Evolutionary conservation across 37 sponge, comb jelly and placozoan species (phyloP).

Genomic region (Agelas oroides): DNA sequence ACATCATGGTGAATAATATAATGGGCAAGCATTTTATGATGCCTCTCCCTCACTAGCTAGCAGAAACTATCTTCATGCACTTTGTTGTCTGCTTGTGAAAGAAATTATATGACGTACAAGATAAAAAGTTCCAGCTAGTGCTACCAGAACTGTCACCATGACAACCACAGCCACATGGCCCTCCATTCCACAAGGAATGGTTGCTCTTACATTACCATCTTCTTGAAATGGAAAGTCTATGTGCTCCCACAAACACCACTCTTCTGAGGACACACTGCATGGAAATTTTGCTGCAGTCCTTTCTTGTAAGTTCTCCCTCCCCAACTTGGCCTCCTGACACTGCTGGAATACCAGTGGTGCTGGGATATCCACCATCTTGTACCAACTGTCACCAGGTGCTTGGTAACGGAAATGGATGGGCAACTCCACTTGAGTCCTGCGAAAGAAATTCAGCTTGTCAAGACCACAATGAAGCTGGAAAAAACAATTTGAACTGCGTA

Average conservation of each 20-base stretch:
- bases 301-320: too few relatives aligned
- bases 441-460: background rate
- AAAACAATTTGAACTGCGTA: too few relatives aligned
- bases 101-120: background rate
- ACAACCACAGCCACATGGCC: background rate
- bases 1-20: too few relatives aligned
- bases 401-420: constrained; percentile 54
- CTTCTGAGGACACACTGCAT: constrained; percentile 9
- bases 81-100: background rate
- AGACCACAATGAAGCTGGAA: too few relatives aligned
- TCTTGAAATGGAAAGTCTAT: background rate
- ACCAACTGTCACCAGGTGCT: background rate
- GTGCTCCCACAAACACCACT: background rate
- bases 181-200: background rate
- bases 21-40: too few relatives aligned
- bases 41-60: too few relatives aligned
- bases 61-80: too few relatives aligned
- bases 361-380: constrained; percentile 9
- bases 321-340: too few relatives aligned
- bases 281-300: constrained; percentile 12
- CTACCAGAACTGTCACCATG: background rate
- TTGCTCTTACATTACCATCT: background rate
- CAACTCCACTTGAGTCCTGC: constrained; percentile 7
- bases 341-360: constrained; percentile 12
- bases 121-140: background rate